Conservation (phyloP, 2,888 invertebrate species). For the Oxycera nigricornis region DNA sequence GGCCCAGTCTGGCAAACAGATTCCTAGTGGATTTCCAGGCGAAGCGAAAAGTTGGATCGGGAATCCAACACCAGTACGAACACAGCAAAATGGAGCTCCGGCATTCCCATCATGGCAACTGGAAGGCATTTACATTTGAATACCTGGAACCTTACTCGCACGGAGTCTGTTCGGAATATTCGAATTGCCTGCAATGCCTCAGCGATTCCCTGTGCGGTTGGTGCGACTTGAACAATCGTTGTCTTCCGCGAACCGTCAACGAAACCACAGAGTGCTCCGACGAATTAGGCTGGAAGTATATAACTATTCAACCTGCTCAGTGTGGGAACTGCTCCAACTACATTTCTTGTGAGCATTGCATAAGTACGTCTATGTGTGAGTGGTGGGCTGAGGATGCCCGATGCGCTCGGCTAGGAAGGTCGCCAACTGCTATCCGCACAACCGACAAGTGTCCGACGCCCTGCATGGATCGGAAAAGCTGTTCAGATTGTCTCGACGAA, state of each 20-base stretch:
- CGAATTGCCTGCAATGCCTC: slow-evolving; percentile 86
- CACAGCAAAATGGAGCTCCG: slow-evolving; percentile 84
- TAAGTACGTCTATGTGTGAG: slow-evolving; percentile 80
- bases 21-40: slow-evolving; percentile 75
- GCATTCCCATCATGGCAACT: slow-evolving; percentile 75
- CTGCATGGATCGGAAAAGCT: slow-evolving; percentile 78
- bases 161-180: slow-evolving; percentile 77
- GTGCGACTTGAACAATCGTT: slow-evolving; percentile 81
- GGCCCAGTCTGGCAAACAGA: slow-evolving; percentile 71
- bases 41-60: slow-evolving; percentile 64
- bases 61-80: slow-evolving; percentile 69
- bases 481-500: slow-evolving; percentile 83
- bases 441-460: slow-evolving; percentile 78
- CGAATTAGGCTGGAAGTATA: slow-evolving; percentile 75
- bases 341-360: slow-evolving; percentile 86
- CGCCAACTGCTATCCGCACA: slow-evolving; percentile 71
- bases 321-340: slow-evolving; percentile 90
- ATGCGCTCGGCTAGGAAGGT: slow-evolving; percentile 81
- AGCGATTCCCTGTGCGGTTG: slow-evolving; percentile 91
- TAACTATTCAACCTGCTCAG: slow-evolving; percentile 80
- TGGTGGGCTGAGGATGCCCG: slow-evolving; percentile 92
- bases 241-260: slow-evolving; percentile 72
- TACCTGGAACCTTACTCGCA: slow-evolving; percentile 88
- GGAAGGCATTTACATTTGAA: slow-evolving; percentile 87
- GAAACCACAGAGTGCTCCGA: slow-evolving; percentile 69